A percentile compares a stretch with the other conserved stretches of the same genome.
phyloP scores from a whole-genome alignment of 1,140 invertebrate genomes.

The Anagrus nilaparvatae region DNA sequence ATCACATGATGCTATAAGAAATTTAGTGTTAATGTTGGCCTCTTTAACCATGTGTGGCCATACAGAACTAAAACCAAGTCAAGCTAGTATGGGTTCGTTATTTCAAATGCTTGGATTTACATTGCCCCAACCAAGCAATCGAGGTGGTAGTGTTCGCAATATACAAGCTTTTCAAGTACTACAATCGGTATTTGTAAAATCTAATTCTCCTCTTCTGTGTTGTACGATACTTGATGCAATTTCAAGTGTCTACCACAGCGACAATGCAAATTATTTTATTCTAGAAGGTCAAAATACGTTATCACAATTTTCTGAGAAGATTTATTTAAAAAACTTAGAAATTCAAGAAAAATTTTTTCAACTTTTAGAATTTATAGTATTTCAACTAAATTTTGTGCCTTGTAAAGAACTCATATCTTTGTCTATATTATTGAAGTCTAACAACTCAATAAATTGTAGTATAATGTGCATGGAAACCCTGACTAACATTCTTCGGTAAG shows the following conservation, averaged over 20 bases:
- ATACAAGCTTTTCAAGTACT: slow-evolving; percentile 92
- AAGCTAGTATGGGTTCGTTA: slow-evolving; percentile 74
- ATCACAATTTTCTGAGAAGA: slow-evolving; percentile 91
- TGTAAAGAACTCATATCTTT: slow-evolving; percentile 97
- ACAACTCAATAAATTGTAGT: slow-evolving; percentile 67
- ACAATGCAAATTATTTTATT: slow-evolving; percentile 98
- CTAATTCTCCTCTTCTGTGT: slow-evolving; percentile 72
- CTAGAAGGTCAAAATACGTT: slow-evolving; percentile 92
- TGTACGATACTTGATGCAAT: slow-evolving; percentile 91
- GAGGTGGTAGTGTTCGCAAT: slow-evolving; percentile 82
- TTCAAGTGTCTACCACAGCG: slow-evolving; percentile 92
- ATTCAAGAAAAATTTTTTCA: slow-evolving; percentile 96
- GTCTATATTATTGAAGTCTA: slow-evolving; percentile 82
- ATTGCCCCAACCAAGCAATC: slow-evolving; percentile 78
- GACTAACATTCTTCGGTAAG: slow-evolving; percentile 70
- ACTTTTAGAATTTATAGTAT: slow-evolving; percentile 90
- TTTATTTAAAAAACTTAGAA: slow-evolving; percentile 79
- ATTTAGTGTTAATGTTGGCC: slow-evolving; percentile 85
- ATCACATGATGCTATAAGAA: slow-evolving; percentile 80
- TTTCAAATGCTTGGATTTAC: slow-evolving; percentile 91
- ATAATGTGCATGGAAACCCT: slow-evolving; percentile 84
- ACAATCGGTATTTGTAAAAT: slow-evolving; percentile 87
- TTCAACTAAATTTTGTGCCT: slow-evolving; percentile 95
- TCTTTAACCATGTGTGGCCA: slow-evolving; percentile 91
- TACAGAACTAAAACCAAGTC: slow-evolving; percentile 74